Evolutionary conservation across 1,140 invertebrate species (phyloP).

Genomic region (Platyura marginata): DNA sequence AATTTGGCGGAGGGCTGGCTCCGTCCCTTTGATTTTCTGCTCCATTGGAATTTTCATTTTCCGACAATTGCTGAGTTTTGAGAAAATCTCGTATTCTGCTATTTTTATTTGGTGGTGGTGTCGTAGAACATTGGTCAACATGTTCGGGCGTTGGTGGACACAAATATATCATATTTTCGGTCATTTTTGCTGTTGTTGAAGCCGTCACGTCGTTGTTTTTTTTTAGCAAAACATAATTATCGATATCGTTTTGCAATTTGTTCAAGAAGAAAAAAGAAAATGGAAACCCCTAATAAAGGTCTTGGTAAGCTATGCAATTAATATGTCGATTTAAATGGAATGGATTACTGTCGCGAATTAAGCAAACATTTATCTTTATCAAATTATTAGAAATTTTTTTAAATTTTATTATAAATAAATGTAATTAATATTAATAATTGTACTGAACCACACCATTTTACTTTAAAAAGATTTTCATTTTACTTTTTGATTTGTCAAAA

Average conservation of each 20-base stretch:
- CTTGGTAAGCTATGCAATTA: no score
- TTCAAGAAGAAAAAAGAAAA: no score
- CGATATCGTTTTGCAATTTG: neutral
- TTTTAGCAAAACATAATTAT: neutral
- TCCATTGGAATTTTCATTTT: neutral
- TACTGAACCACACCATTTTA: no score
- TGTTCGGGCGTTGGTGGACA: neutral
- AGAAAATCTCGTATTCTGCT: neutral
- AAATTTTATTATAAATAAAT: no score
- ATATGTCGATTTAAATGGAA: no score
- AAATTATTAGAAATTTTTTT: no score
- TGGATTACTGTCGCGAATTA: no score
- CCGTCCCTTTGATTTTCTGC: neutral
- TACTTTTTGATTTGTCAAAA: no score
- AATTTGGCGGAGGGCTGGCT: slow-evolving; percentile 59
- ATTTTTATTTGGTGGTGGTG: neutral
- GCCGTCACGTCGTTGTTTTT: neutral
- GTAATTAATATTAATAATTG: no score
- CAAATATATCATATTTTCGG: neutral
- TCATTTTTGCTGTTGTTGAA: neutral
- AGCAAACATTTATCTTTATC: no score
- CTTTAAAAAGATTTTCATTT: no score
- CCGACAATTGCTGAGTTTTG: neutral
- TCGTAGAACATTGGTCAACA: neutral
- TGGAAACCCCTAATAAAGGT: no score